Conservation (phyloP, 2,888 invertebrate genomes). For the Notocelia uddmanniana region DNA sequence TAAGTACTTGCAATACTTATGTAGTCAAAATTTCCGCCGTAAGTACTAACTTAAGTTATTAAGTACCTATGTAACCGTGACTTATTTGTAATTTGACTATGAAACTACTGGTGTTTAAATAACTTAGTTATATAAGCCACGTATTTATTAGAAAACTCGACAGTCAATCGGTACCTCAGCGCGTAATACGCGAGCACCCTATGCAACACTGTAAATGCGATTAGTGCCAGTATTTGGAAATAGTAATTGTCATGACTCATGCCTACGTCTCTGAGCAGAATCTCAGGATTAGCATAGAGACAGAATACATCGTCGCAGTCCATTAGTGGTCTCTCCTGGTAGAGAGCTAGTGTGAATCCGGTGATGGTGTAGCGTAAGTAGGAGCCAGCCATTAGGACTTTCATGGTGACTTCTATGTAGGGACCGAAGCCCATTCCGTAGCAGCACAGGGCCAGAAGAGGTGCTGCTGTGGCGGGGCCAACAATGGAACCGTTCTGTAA, state of each 20-base stretch:
- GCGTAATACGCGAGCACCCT: slow-evolving; percentile 84
- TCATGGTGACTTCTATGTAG: slow-evolving; percentile 83
- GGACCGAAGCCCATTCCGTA: slow-evolving; percentile 88
- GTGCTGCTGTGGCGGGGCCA: slow-evolving; percentile 84
- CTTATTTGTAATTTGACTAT: slow-evolving; percentile 25
- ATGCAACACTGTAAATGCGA: slow-evolving; percentile 85
- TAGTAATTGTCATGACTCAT: slow-evolving; percentile 80
- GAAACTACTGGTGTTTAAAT: slow-evolving; percentile 77
- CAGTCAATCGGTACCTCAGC: slow-evolving; percentile 85
- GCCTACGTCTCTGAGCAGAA: slow-evolving; percentile 89
- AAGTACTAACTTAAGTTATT: no score
- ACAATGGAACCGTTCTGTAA: slow-evolving; percentile 87
- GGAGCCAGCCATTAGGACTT: slow-evolving; percentile 83
- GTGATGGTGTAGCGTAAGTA: slow-evolving; percentile 90
- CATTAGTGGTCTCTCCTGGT: slow-evolving; percentile 85
- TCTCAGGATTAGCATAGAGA: slow-evolving; percentile 85
- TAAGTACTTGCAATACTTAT: no score
- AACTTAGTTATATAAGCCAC: slow-evolving; percentile 84
- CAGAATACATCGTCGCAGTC: slow-evolving; percentile 86
- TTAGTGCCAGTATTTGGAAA: slow-evolving; percentile 85
- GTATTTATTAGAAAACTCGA: slow-evolving; percentile 84
- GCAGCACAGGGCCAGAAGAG: slow-evolving; percentile 85
- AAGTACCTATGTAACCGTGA: neutral
- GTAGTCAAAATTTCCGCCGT: no score
- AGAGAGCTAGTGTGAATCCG: slow-evolving; percentile 86